These are phyloP conservation scores for Oreotrochilus melanogaster DNA, from an alignment of 2,113 vertebrate genomes.

Conservation along the genomic window DNA sequence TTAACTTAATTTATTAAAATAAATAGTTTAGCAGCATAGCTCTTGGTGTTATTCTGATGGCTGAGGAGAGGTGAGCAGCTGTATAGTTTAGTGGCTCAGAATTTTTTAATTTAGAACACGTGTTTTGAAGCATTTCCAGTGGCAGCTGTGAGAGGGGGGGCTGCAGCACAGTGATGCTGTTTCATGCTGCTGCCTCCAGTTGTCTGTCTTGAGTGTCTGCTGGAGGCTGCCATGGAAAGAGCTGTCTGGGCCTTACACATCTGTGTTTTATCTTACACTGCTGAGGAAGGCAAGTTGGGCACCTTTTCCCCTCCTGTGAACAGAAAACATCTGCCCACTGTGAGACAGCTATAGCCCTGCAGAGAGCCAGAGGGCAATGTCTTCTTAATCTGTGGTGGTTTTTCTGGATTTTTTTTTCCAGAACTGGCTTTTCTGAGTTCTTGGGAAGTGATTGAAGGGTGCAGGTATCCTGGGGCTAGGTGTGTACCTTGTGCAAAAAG, in stretches of 20 bases:
- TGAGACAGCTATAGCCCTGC: neutral
- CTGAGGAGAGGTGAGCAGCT: neutral
- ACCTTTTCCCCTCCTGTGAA: neutral
- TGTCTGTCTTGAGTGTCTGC: neutral
- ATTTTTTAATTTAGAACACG: fast-evolving
- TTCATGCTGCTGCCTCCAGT: neutral
- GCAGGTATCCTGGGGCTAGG: neutral
- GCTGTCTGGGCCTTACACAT: fast-evolving
- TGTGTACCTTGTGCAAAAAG: neutral
- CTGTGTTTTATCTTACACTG: fast-evolving
- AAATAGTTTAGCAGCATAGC: neutral
- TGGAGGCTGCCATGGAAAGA: neutral
- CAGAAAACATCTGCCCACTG: neutral
- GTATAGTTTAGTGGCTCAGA: neutral
- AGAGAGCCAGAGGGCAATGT: neutral
- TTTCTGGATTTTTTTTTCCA: neutral
- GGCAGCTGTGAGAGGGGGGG: neutral
- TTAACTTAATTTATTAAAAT: neutral
- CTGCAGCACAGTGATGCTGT: neutral
- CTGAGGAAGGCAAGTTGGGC: neutral
- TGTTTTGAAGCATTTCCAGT: neutral
- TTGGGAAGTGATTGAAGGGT: neutral
- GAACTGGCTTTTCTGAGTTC: neutral
- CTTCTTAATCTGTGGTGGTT: neutral
- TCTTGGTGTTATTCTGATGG: neutral